Conservation (phyloP, 2,797 vertebrate species). For the Luscinia luscinia region DNA sequence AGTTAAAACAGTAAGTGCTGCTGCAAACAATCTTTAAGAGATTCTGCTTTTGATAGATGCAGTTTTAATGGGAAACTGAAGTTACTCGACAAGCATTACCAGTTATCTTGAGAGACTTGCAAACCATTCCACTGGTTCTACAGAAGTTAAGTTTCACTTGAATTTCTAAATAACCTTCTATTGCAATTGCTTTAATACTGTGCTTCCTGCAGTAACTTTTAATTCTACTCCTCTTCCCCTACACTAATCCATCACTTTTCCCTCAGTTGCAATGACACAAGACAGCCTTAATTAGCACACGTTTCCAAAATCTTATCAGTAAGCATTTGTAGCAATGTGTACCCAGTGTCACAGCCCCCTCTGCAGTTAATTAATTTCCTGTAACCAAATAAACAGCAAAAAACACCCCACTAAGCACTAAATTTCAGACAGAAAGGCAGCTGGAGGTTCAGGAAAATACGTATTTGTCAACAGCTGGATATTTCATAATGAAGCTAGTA, state of each 20-base stretch:
- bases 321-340: not conserved
- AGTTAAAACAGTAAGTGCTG: not conserved
- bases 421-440: not conserved
- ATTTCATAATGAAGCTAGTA: not conserved
- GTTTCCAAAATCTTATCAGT: not conserved
- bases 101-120: not conserved
- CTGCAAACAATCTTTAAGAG: not conserved
- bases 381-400: not conserved
- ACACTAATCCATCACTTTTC: not conserved
- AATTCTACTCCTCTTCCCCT: not conserved
- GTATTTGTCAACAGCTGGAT: not conserved
- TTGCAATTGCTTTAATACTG: not conserved
- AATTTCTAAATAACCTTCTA: not conserved
- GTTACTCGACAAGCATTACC: not conserved
- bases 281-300: not conserved
- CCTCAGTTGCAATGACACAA: not conserved
- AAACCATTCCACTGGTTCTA: not conserved
- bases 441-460: not conserved
- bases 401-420: not conserved
- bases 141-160: not conserved
- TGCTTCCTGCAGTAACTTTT: not conserved
- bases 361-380: not conserved
- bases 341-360: not conserved
- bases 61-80: slow-evolving; percentile 18
- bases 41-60: slow-evolving; percentile 10